Percentiles rank a stretch among this genome's conserved stretches.
phyloP scores from a whole-genome alignment of 2,797 vertebrate species.

The Oceanodroma leucorhoa region DNA sequence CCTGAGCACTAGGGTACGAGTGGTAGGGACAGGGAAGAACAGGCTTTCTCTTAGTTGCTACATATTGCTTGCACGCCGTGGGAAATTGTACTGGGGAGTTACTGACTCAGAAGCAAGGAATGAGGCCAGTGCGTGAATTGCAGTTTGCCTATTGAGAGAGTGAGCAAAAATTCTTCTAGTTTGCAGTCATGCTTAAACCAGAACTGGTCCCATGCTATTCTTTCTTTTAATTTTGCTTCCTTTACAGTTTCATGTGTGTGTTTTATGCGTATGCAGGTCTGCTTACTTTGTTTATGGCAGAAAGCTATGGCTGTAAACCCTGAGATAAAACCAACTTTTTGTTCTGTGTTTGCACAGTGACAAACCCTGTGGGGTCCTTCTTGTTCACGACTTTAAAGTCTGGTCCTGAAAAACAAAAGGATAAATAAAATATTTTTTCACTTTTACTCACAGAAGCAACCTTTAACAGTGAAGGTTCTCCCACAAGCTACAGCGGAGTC shows the following conservation, averaged over 20 bases:
- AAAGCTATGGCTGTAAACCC: not conserved
- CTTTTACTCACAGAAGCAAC: not conserved
- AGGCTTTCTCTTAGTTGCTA: not conserved
- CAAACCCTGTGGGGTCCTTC: not conserved
- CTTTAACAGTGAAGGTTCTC: not conserved
- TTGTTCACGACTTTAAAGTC: not conserved
- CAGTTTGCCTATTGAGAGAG: not conserved
- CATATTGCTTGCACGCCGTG: rapidly evolving
- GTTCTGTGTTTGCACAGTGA: not conserved
- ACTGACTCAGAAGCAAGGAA: not conserved
- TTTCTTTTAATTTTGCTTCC: not conserved
- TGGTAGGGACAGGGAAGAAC: not conserved
- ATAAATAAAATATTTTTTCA: not conserved
- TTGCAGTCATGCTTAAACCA: not conserved
- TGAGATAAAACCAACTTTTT: not conserved
- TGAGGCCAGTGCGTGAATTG: not conserved
- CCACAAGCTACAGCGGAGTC: not conserved
- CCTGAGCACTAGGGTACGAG: not conserved
- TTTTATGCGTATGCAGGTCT: not conserved
- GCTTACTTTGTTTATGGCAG: not conserved
- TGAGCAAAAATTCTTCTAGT: not conserved
- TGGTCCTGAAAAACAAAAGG: not conserved
- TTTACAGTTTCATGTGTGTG: not conserved
- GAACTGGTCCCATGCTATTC: not conserved
- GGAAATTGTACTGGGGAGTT: not conserved